Percentiles rank a stretch among this genome's conserved stretches.
Evolutionary conservation across 2,888 invertebrate genomes (phyloP).

Genomic region (Stenodera caucasica): DNA sequence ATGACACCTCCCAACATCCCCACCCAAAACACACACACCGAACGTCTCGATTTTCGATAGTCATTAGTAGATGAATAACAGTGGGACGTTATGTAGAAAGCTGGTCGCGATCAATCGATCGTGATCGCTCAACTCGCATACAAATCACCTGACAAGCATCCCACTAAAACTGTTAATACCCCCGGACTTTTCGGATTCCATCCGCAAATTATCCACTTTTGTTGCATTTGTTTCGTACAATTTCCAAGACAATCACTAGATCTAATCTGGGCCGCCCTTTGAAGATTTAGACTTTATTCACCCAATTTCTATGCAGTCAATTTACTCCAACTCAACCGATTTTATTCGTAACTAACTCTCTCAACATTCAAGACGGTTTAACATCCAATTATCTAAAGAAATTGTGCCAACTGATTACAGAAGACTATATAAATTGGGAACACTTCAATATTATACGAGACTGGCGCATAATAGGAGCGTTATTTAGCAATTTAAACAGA

Average conservation of each 20-base stretch:
- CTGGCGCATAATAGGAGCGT: not conserved
- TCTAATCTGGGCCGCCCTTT: not conserved
- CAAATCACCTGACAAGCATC: slow-evolving; percentile 46
- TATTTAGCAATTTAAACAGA: not conserved
- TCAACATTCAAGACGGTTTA: not conserved
- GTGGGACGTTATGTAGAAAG: no score
- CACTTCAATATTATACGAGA: no score
- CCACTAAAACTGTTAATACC: slow-evolving; percentile 45
- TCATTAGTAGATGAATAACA: no score
- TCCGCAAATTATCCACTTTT: slow-evolving; percentile 21
- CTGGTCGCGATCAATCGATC: slow-evolving; percentile 47
- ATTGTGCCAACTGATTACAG: not conserved
- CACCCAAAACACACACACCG: not conserved
- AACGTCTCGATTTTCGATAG: no score
- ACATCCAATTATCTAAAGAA: slow-evolving; percentile 1
- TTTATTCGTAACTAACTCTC: not conserved
- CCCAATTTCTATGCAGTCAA: not conserved
- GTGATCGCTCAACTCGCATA: slow-evolving; percentile 41
- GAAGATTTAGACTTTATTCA: not conserved
- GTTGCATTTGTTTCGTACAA: not conserved
- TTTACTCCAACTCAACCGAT: not conserved
- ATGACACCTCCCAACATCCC: slow-evolving; percentile 10
- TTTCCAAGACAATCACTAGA: not conserved
- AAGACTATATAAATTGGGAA: not conserved
- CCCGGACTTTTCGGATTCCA: slow-evolving; percentile 40